Evolutionary conservation across 2,797 vertebrate genomes (phyloP), one percentile per base, ranked within the genome.

Genomic region (Amniataba percoides): DNA sequence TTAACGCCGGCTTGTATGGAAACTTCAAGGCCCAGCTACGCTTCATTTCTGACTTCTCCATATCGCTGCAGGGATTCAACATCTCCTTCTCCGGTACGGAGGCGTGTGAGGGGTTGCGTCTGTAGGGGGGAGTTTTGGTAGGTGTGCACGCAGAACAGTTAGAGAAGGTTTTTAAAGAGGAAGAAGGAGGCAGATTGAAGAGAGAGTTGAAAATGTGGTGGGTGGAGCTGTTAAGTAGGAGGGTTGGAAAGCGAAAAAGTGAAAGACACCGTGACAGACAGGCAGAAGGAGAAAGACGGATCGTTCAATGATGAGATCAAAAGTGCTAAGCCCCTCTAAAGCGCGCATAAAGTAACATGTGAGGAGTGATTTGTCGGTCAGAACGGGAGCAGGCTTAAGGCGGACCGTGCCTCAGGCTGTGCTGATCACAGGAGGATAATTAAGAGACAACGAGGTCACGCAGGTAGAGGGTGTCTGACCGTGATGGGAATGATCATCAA

Each of bases 1-100:
- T 95, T 71, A 96, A 95, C 45, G 95, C 95, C 0, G 95, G 95
- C 45, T 93, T 96, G 48, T 96, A 93, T 19, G 95, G 95, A 21
- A 95, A 95, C 93, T 96, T 95, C 91, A 95, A 93, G 88, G 95
- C 95, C 51, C 95, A 96, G 89, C 94, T 95, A 15, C 94, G 95
- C 82, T 96, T 96, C 91, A 96, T 96, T 89, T 96, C 95, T 1
- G 95, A 96, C 88, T 96, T 95, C 87, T 96, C 95, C 77, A 96
- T 96, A 81, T 96, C 95, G 9, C 93, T 95, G 61, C 92, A 94
- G 81, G 95, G 94, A 81, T 96, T 96, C 89, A 95, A 96, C 93
- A 95, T 96, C 84, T 95, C 95, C 36, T 96, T 95, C 80, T 94
- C 94, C 3, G 94, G 94, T 94, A 86, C 36, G 77, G 61, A 77